Conservation (phyloP, 2,888 invertebrate genomes). For the Lycocerus yunnanus region DNA sequence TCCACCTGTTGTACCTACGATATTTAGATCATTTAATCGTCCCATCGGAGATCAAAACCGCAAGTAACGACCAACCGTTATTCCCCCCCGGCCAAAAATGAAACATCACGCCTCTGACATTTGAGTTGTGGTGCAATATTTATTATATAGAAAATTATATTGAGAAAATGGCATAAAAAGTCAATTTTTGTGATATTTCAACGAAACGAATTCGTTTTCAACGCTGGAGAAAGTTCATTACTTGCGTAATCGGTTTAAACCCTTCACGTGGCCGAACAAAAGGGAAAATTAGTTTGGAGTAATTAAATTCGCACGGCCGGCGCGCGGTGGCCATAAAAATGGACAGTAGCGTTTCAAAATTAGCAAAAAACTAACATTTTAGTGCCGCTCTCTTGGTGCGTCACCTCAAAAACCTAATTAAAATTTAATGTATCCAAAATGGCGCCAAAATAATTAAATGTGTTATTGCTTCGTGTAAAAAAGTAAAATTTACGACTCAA, state of each 20-base stretch:
- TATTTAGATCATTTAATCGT: slow-evolving; percentile 43
- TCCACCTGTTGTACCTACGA: slow-evolving; percentile 45
- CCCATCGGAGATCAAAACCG: slow-evolving; percentile 38
- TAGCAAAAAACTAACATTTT: background rate
- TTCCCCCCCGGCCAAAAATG: slow-evolving; percentile 26
- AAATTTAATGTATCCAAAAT: background rate
- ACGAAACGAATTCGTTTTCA: background rate
- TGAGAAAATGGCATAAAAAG: background rate
- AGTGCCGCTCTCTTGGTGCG: too few relatives aligned
- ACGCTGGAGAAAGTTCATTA: background rate
- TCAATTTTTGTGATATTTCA: background rate
- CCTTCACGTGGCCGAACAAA: background rate
- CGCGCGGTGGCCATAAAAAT: background rate
- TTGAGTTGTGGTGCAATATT: slow-evolving; percentile 30
- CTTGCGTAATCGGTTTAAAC: background rate
- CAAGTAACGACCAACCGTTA: slow-evolving; percentile 23
- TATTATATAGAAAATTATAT: background rate
- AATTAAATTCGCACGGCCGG: too few relatives aligned
- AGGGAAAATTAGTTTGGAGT: background rate
- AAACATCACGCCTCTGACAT: slow-evolving; percentile 42
- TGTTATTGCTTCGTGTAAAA: background rate
- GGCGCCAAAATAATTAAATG: background rate
- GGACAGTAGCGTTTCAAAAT: background rate
- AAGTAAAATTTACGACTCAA: background rate
- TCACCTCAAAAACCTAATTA: background rate